phyloP scores from a whole-genome alignment of 2,113 vertebrate species.

The Empidonax alnorum region DNA sequence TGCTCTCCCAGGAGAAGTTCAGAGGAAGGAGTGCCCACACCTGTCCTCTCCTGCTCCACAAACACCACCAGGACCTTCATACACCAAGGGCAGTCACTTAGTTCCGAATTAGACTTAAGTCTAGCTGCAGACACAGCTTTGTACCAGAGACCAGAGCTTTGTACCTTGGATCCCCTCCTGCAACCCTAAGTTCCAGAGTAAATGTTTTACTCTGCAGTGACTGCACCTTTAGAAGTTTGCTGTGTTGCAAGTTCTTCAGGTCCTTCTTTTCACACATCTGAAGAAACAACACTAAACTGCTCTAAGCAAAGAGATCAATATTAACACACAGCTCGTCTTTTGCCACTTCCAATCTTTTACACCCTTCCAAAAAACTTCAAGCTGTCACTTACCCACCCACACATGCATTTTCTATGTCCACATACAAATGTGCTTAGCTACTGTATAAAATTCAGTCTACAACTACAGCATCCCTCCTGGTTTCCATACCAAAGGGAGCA shows the following conservation, averaged over 20 bases:
- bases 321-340: background rate
- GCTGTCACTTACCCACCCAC: background rate
- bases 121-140: background rate
- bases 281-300: background rate
- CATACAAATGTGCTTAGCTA: accelerated
- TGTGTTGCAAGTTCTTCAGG: background rate
- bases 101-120: background rate
- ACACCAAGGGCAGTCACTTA: background rate
- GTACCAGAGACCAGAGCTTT: background rate
- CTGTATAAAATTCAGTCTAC: background rate
- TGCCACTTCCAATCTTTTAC: background rate
- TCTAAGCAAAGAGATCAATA: background rate
- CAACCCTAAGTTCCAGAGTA: background rate
- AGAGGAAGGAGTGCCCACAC: background rate
- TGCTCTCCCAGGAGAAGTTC: background rate
- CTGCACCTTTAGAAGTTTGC: background rate
- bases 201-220: background rate
- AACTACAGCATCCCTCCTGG: background rate
- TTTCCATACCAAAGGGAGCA: background rate
- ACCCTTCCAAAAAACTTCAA: background rate
- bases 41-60: too few relatives aligned
- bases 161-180: background rate
- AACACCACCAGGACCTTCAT: background rate
- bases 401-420: accelerated
- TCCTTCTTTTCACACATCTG: background rate